Evolutionary conservation across 2,113 vertebrate species (phyloP).

Genomic region (Chascanopsetta lugubris): DNA sequence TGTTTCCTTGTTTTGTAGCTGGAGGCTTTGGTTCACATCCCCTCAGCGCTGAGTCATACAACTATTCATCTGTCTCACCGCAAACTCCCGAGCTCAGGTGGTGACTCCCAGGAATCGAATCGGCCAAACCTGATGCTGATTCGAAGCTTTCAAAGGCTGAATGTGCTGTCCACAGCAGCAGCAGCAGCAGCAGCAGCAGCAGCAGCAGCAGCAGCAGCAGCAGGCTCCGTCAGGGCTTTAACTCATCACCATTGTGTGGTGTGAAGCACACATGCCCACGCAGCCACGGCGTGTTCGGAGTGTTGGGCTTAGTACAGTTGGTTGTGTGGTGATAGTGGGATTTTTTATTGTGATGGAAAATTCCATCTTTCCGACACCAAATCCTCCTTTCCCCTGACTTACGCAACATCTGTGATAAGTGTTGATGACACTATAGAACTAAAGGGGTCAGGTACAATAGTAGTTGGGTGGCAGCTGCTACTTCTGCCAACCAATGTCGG

Average conservation of each 20-base stretch:
- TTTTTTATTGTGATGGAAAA: too few species aligned
- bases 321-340: not conserved
- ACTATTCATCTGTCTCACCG: slow-evolving; percentile 17
- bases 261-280: slow-evolving; percentile 5
- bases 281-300: slow-evolving; percentile 5
- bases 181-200: too few species aligned
- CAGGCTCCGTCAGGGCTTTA: slow-evolving; percentile 27
- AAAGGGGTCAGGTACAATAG: too few species aligned
- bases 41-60: slow-evolving; percentile 36
- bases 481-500: too few species aligned
- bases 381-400: not conserved
- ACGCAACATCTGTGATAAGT: not conserved
- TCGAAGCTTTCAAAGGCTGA: slow-evolving; percentile 37
- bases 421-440: not conserved
- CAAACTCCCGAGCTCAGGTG: slow-evolving; percentile 47
- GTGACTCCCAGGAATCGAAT: slow-evolving; percentile 27
- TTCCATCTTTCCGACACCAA: not conserved
- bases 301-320: not conserved
- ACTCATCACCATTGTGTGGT: not conserved
- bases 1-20: slow-evolving; percentile 1
- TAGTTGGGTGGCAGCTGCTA: too few species aligned
- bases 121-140: slow-evolving; percentile 9
- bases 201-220: too few species aligned
- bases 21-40: slow-evolving; percentile 5
- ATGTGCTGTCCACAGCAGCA: slow-evolving; percentile 37